Evolutionary conservation across 2,797 vertebrate species (phyloP).

Genomic region (Valencia hispanica): DNA sequence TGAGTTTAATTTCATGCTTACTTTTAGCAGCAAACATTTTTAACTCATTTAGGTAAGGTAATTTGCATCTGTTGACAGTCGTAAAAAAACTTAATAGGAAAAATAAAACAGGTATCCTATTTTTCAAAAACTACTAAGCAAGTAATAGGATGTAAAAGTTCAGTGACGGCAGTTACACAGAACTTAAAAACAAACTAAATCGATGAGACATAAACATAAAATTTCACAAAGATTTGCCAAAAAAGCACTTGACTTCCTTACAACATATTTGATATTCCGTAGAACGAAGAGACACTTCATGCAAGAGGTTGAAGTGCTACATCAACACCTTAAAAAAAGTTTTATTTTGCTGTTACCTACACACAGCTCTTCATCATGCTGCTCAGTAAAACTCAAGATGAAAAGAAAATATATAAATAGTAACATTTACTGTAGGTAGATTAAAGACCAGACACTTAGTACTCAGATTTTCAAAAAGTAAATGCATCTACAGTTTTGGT

Average conservation of each 20-base stretch:
- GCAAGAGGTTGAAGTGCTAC: not conserved
- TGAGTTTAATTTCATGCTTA: slow-evolving; percentile 11
- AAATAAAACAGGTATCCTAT: not conserved
- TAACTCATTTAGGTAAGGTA: not conserved
- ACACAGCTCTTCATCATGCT: not conserved
- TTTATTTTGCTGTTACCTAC: not conserved
- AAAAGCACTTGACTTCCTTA: not conserved
- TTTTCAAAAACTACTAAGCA: not conserved
- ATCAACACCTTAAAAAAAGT: not conserved
- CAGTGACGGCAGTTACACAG: not conserved
- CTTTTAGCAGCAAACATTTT: slow-evolving; percentile 19
- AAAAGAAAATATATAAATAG: not conserved
- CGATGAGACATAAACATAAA: not conserved
- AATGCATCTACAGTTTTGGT: slow-evolving; percentile 15
- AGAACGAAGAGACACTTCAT: not conserved
- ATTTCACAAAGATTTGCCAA: not conserved
- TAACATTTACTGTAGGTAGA: not conserved
- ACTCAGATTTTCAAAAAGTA: not conserved
- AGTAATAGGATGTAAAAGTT: not conserved
- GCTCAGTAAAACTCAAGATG: not conserved
- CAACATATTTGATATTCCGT: no score
- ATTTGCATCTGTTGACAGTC: not conserved
- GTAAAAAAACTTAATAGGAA: not conserved
- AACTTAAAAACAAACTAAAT: not conserved
- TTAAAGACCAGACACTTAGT: not conserved